These are phyloP conservation scores for Microctenopoma lineatum DNA, from an alignment of 2,797 vertebrate genomes.

Conservation along the genomic window DNA sequence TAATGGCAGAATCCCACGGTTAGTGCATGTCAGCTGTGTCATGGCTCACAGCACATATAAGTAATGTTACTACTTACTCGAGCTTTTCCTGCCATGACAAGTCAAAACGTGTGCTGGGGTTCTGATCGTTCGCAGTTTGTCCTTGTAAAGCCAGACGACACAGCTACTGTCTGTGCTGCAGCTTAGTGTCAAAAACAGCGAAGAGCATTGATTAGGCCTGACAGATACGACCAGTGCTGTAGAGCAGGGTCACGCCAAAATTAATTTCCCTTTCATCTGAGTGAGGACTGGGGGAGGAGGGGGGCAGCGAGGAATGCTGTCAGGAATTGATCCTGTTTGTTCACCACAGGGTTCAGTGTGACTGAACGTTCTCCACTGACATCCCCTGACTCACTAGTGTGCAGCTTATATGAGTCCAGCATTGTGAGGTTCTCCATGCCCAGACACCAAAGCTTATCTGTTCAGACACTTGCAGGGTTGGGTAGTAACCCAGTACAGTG, in stretches of 20 bases:
- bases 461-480: no score
- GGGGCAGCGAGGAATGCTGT: neutral
- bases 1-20: no score
- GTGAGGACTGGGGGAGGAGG: neutral
- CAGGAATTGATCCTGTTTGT: constrained; percentile 8
- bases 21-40: neutral
- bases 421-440: no score
- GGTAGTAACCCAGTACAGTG: no score
- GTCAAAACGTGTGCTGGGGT: no score
- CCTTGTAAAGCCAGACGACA: no score
- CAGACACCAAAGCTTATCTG: no score
- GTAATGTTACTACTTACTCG: no score
- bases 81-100: neutral
- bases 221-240: neutral
- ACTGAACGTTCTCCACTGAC: constrained; percentile 1
- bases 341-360: constrained; percentile 15
- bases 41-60: neutral
- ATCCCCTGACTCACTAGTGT: neutral
- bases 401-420: no score
- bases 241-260: constrained; percentile 2
- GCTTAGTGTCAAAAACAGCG: neutral
- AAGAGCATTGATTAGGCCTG: neutral
- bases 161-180: neutral
- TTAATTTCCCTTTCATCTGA: constrained; percentile 7
- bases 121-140: neutral